These are phyloP conservation scores for Hydra vulgaris DNA, from an alignment of 30 jellyfish, hydroid and myxozoan species.

Conservation along the genomic window DNA sequence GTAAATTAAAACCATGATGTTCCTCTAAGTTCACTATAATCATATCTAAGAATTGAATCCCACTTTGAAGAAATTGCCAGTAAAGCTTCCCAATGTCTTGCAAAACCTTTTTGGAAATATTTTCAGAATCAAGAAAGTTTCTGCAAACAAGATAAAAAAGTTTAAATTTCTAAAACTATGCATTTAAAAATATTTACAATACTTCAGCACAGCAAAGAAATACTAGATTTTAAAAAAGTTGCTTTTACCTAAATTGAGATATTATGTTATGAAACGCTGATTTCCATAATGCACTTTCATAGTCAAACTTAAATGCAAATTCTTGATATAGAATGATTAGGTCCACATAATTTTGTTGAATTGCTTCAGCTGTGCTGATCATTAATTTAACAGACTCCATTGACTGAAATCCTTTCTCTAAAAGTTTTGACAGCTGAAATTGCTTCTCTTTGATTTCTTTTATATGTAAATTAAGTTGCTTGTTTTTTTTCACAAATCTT, in stretches of 20 bases:
- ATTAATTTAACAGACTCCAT: slow-evolving; percentile 38
- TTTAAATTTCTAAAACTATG: not conserved
- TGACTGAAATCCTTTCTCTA: slow-evolving; percentile 22
- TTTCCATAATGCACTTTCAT: slow-evolving; percentile 73
- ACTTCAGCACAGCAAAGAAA: not conserved
- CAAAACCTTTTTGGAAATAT: not conserved
- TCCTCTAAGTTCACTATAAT: slow-evolving; percentile 38
- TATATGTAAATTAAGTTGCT: not conserved
- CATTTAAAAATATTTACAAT: not conserved
- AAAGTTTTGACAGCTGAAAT: slow-evolving; percentile 18
- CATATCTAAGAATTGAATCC: slow-evolving; percentile 58
- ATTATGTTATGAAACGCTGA: slow-evolving; percentile 66
- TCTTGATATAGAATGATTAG: slow-evolving; percentile 62
- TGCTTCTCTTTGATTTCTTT: slow-evolving; percentile 5
- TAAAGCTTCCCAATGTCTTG: slow-evolving; percentile 44
- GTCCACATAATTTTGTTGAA: slow-evolving; percentile 63
- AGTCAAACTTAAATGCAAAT: slow-evolving; percentile 52
- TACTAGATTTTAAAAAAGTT: not conserved
- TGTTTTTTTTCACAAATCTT: not conserved
- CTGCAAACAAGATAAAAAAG: slow-evolving; percentile 1
- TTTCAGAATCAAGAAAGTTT: slow-evolving; percentile 12
- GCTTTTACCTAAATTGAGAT: slow-evolving; percentile 26
- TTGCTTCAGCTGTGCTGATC: slow-evolving; percentile 37
- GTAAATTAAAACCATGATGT: slow-evolving; percentile 38
- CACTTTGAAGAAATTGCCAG: slow-evolving; percentile 79